Percentiles rank a stretch among this genome's conserved stretches.
These are phyloP conservation scores for Monochamus alternatus DNA, from an alignment of 2,888 invertebrate genomes.

Conservation along the genomic window DNA sequence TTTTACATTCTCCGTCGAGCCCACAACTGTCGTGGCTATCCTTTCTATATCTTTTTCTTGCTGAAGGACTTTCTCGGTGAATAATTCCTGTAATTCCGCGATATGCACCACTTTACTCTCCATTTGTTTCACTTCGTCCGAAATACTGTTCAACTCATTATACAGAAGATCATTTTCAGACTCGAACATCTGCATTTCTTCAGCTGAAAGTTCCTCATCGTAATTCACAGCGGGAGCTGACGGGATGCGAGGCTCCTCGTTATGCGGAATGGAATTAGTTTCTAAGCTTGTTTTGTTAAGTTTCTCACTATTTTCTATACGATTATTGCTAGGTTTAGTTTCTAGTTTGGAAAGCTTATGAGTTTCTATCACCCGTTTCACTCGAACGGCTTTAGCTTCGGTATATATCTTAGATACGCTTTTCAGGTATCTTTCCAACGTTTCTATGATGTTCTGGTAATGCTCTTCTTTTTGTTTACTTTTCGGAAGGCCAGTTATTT, in stretches of 20 bases:
- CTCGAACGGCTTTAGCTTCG: constrained; percentile 89
- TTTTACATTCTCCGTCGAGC: constrained; percentile 95
- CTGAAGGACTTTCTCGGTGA: constrained; percentile 95
- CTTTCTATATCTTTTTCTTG: constrained; percentile 96
- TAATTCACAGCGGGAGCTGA: constrained; percentile 62
- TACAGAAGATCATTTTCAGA: constrained; percentile 91
- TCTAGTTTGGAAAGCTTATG: constrained; percentile 86
- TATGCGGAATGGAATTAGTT: constrained; percentile 35
- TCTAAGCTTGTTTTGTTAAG: constrained; percentile 35
- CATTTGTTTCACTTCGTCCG: constrained; percentile 92
- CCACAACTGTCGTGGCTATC: constrained; percentile 90
- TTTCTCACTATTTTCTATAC: constrained; percentile 30
- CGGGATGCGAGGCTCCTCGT: constrained; percentile 40
- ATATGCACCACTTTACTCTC: constrained; percentile 96
- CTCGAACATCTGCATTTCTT: constrained; percentile 95
- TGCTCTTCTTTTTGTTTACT: constrained; percentile 83
- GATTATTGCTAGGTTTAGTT: constrained; percentile 51
- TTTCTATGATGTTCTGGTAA: constrained; percentile 81
- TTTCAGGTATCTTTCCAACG: constrained; percentile 87
- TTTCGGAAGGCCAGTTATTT: constrained; percentile 74
- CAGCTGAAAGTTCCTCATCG: constrained; percentile 82
- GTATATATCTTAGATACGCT: constrained; percentile 90
- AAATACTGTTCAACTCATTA: constrained; percentile 89
- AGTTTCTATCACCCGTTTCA: constrained; percentile 88
- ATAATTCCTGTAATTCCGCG: constrained; percentile 94